These are phyloP conservation scores for Cygnus buccinator DNA, from an alignment of 2,113 vertebrate genomes.

Conservation along the genomic window DNA sequence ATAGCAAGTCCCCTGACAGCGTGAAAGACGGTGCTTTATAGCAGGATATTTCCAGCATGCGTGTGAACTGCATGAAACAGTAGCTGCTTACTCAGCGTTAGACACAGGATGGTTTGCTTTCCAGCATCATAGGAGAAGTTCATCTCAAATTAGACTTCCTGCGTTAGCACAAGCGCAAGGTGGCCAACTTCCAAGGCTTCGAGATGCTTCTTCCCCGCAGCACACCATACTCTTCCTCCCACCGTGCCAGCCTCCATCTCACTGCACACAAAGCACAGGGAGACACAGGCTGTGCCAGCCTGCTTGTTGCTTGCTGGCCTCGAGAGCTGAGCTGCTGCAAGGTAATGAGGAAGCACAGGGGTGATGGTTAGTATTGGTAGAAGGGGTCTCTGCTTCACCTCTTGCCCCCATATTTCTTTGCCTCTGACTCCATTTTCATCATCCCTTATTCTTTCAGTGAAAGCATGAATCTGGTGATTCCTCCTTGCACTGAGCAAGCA, in stretches of 20 bases:
- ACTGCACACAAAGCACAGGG: background rate
- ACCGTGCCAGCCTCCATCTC: background rate
- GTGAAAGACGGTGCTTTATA: background rate
- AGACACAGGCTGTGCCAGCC: background rate
- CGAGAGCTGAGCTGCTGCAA: background rate
- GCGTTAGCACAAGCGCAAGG: background rate
- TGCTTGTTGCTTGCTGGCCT: background rate
- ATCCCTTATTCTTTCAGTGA: background rate
- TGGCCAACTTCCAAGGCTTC: background rate
- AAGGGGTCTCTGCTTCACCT: background rate
- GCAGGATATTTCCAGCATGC: background rate
- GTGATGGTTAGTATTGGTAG: background rate
- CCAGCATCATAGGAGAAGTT: constrained; percentile 5
- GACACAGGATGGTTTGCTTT: constrained; percentile 4
- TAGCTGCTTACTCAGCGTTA: constrained; percentile 28
- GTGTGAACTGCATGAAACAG: background rate
- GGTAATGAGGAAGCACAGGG: fast-evolving
- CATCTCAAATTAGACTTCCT: background rate
- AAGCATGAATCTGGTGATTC: background rate
- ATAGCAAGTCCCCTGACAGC: background rate
- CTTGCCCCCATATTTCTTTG: background rate
- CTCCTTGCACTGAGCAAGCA: background rate
- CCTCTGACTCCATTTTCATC: background rate
- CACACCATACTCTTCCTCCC: background rate
- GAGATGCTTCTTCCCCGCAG: background rate